Evolutionary conservation across 2,797 vertebrate species (phyloP).

Genomic region (Phrynocephalus guinanensis): DNA sequence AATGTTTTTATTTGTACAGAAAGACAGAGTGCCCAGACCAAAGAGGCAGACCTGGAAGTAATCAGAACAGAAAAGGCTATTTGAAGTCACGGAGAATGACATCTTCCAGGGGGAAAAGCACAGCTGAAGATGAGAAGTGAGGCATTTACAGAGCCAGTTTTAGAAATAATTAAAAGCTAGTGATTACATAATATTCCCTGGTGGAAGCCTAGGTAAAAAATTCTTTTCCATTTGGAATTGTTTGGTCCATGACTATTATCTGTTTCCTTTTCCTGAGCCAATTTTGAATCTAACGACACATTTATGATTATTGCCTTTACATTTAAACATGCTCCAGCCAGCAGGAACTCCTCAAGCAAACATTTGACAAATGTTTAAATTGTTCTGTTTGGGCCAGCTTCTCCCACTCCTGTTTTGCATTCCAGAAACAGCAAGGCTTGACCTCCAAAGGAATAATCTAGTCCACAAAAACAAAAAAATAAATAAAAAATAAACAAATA

Average conservation of each 20-base stretch:
- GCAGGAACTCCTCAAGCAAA: conserved; percentile 36
- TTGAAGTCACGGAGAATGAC: conserved; percentile 1
- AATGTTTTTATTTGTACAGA: conserved; percentile 30
- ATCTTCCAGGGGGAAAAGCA: conserved; percentile 20
- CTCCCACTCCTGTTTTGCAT: not conserved
- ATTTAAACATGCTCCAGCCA: conserved; percentile 37
- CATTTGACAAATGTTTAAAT: conserved; percentile 26
- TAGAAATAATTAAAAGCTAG: conserved; percentile 16
- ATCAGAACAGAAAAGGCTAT: not conserved
- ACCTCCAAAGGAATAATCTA: not conserved
- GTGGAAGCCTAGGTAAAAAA: conserved; percentile 34
- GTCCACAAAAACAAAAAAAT: not conserved
- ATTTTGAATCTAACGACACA: conserved; percentile 41
- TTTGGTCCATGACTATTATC: conserved; percentile 29
- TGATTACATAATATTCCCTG: conserved; percentile 38
- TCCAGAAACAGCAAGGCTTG: not conserved
- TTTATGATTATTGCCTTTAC: conserved; percentile 37
- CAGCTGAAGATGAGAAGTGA: conserved; percentile 12
- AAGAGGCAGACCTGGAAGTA: not conserved
- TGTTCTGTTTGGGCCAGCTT: conserved; percentile 42
- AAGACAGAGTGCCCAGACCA: not conserved
- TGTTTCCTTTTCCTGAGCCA: conserved; percentile 41
- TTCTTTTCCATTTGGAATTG: conserved; percentile 50
- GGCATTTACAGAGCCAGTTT: conserved; percentile 19
- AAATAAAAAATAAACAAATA: too few species aligned